Percentiles rank a stretch among this genome's conserved stretches.
Conservation (phyloP, 1,140 invertebrate species). For the Geopemphigus sp. region DNA sequence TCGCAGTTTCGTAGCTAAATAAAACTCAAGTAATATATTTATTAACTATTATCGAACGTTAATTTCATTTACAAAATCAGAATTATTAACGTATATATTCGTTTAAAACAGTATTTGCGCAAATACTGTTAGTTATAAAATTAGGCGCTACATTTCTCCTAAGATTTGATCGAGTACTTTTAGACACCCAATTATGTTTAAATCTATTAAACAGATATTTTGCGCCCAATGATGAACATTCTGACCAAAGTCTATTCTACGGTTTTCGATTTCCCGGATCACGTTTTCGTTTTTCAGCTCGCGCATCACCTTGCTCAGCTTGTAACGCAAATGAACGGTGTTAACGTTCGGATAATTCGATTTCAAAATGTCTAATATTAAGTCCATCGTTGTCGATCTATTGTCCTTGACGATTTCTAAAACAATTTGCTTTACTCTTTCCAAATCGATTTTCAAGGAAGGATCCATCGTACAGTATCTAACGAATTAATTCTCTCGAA, state of each 20-base stretch:
- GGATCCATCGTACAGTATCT: not conserved
- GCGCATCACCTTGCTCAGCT: conserved; percentile 12
- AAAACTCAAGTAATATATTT: not conserved
- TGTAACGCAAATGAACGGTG: conserved; percentile 10
- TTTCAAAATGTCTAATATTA: not conserved
- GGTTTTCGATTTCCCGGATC: not conserved
- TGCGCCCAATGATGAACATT: conserved; percentile 18
- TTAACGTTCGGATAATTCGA: conserved; percentile 23
- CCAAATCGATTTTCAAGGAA: not conserved
- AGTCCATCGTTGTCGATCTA: conserved; percentile 1
- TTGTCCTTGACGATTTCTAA: not conserved
- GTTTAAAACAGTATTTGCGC: no score
- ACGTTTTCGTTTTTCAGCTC: conserved; percentile 45
- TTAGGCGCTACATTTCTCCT: conserved; percentile 1
- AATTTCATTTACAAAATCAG: no score
- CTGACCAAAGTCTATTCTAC: conserved; percentile 29
- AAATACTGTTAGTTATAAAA: no score
- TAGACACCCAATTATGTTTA: not conserved
- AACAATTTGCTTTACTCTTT: not conserved
- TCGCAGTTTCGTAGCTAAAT: not conserved
- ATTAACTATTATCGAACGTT: no score
- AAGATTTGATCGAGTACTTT: not conserved
- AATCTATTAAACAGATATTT: conserved; percentile 5
- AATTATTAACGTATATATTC: no score
- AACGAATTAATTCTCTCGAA: not conserved